Conservation (phyloP, 2,797 vertebrate genomes). For the Gymnodraco acuticeps region DNA sequence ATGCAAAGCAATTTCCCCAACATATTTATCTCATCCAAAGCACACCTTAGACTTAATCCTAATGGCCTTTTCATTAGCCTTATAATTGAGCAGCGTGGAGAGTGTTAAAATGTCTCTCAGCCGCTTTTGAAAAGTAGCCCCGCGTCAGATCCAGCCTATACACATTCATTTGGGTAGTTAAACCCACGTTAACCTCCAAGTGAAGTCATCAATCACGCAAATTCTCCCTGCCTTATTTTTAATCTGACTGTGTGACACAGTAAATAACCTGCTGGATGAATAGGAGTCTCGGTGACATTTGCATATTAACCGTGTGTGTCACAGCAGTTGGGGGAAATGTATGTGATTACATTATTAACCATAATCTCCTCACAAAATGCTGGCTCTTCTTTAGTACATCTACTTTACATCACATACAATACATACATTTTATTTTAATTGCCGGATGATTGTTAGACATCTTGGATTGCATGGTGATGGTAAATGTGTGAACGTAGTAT, state of each 20-base stretch:
- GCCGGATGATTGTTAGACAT: background rate
- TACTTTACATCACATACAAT: background rate
- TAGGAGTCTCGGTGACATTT: slow-evolving; percentile 14
- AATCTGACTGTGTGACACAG: slow-evolving; percentile 18
- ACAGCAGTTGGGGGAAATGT: background rate
- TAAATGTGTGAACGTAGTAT: background rate
- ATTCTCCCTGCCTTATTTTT: slow-evolving; percentile 30
- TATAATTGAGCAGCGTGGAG: slow-evolving; percentile 67
- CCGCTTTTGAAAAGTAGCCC: slow-evolving; percentile 42
- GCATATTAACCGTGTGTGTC: background rate
- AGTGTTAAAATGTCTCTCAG: slow-evolving; percentile 62
- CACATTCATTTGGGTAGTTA: slow-evolving; percentile 59
- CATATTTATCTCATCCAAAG: slow-evolving; percentile 74
- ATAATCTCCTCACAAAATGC: slow-evolving; percentile 13
- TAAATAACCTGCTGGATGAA: slow-evolving; percentile 39
- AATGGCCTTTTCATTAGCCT: slow-evolving; percentile 76
- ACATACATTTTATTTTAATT: background rate
- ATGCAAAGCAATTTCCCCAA: slow-evolving; percentile 55
- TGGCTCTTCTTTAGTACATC: background rate
- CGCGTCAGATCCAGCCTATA: slow-evolving; percentile 37
- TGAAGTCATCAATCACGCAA: slow-evolving; percentile 53
- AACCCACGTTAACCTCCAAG: slow-evolving; percentile 57
- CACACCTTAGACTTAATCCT: slow-evolving; percentile 74
- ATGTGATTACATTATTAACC: background rate
- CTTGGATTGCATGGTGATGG: background rate